Evolutionary conservation across 2,113 vertebrate genomes (phyloP), one percentile per base, ranked within the genome.

Genomic region (Ariopsis seemanni): DNA sequence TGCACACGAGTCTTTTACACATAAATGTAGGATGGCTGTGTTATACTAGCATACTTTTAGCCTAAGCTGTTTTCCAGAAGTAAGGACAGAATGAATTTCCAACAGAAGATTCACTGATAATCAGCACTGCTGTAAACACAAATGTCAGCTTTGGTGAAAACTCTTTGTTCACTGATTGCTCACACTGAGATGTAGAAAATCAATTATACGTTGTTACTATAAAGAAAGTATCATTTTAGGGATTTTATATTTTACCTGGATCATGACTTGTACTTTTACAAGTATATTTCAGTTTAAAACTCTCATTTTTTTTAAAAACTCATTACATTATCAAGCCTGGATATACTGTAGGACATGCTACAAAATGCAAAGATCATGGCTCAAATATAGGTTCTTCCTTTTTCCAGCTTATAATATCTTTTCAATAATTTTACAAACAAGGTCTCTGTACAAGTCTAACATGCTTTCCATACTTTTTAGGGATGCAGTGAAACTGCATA

Each of bases 91-190:
- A 52, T 12, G 8, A 57, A 77, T 58, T 67, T 85, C 85, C 86
- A 79, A 52, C 72, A 53, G 77, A 71, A 82, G 30, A 80, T 72
- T 71, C 22, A 71, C 55, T 71, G 18, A 57, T 71, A 75, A 82
- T 89, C 83, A 83, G 79, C 82, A 48, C 34, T 42, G 20, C 17
- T 67, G 22, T 77, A 82, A 58, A 82, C 67, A 71, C 2, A 42
- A 80, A 82, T 69, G 79, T 81, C 17, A 18, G 57, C 20, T 82
- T 67, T 80, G 74, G 50, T 27, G 58, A 83, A 77, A 52, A 52
- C 30, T 74, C 22, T 52, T 25, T 48, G 67, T 48, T 78, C 14
- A 60, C 5, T 74, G 84, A 72, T 58, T 77, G 83, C 65, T 82
- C 72, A 83, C 42, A 7, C 12, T 14, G 7, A 89, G 65, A 27